Percentiles rank a stretch among this genome's conserved stretches.
phyloP scores from a whole-genome alignment of 2,797 vertebrate genomes.

The Hemitrygon akajei region DNA sequence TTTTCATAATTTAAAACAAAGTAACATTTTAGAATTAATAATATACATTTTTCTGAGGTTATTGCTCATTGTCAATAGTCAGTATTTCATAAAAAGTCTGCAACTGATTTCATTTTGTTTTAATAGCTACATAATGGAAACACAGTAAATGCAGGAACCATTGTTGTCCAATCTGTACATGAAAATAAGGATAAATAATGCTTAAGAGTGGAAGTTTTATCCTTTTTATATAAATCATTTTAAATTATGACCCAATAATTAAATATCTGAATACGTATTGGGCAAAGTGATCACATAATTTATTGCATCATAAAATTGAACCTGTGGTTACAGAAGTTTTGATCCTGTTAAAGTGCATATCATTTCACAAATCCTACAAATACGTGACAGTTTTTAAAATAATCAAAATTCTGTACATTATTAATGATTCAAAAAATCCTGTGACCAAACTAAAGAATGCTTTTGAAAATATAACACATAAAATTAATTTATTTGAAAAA shows the following conservation, averaged over 20 bases:
- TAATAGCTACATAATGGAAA: neutral
- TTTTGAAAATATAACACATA: neutral
- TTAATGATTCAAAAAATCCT: neutral
- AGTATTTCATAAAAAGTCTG: neutral
- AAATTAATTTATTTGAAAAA: neutral
- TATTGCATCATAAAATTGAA: neutral
- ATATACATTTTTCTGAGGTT: neutral
- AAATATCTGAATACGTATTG: neutral
- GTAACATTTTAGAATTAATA: neutral
- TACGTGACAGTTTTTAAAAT: neutral
- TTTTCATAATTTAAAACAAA: neutral
- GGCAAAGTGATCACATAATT: neutral
- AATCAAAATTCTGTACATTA: neutral
- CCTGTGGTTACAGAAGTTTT: neutral
- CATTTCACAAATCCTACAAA: neutral
- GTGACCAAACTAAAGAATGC: neutral
- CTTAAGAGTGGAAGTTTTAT: neutral
- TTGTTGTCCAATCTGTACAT: neutral
- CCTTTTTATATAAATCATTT: neutral
- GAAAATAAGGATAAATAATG: neutral
- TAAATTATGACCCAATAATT: neutral
- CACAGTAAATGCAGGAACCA: neutral
- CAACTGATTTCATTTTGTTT: neutral
- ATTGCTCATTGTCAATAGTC: neutral
- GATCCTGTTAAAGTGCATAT: too few relatives aligned